A percentile compares a stretch with the other conserved stretches of the same genome.
phyloP scores from a whole-genome alignment of 1,140 invertebrate genomes.

The Drosophila sproati region DNA sequence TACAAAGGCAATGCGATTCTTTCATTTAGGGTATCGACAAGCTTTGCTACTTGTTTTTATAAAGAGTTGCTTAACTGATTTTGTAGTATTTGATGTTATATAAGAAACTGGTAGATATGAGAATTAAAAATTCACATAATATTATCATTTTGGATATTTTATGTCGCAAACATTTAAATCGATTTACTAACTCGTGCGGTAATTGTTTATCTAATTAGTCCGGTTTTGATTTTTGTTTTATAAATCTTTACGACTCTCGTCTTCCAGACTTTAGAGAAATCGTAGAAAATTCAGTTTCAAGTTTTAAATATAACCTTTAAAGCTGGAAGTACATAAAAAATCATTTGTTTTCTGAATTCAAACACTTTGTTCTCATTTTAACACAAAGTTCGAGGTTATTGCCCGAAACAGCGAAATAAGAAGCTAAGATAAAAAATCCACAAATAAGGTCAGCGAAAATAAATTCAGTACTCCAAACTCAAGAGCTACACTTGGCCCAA shows the following conservation, averaged over 20 bases:
- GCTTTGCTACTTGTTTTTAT: neutral
- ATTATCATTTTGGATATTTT: slow-evolving; percentile 19
- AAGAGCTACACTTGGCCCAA: slow-evolving; percentile 42
- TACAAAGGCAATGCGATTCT: too few relatives aligned
- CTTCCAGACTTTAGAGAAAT: neutral
- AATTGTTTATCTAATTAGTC: neutral
- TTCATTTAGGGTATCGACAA: neutral
- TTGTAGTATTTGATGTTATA: neutral
- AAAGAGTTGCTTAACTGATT: slow-evolving; percentile 2
- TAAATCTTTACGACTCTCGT: neutral
- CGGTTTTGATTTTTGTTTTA: neutral
- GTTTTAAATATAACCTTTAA: neutral
- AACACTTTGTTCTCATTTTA: neutral
- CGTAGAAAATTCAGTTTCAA: too few relatives aligned
- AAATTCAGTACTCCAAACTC: slow-evolving; percentile 37
- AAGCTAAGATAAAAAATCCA: slow-evolving; percentile 15
- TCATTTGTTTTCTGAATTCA: neutral
- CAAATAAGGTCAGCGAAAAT: slow-evolving; percentile 65
- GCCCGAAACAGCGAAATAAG: slow-evolving; percentile 35
- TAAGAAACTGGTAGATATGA: slow-evolving; percentile 3
- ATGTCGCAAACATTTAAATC: slow-evolving; percentile 40
- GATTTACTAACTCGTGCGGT: slow-evolving; percentile 26
- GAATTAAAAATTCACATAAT: slow-evolving; percentile 45
- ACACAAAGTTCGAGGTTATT: slow-evolving; percentile 56
- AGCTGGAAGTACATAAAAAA: neutral